These are phyloP conservation scores for Paguma larvata DNA, from an alignment of 2,797 vertebrate species.

Conservation along the genomic window DNA sequence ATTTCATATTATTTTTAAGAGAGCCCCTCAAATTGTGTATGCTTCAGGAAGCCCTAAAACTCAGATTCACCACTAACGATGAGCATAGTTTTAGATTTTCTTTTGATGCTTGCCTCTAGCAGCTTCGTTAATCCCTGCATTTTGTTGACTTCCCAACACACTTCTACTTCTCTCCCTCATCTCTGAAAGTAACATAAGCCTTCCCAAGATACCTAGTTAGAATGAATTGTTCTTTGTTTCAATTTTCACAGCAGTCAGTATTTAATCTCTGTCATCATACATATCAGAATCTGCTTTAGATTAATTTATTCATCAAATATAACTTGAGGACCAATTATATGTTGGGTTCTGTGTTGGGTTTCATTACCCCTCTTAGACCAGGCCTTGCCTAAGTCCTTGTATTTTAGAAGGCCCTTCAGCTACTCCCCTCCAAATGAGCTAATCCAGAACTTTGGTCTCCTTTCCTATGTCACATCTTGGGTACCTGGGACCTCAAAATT, in stretches of 20 bases:
- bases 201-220: background rate
- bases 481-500: background rate
- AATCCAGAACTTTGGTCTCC: background rate
- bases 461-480: background rate
- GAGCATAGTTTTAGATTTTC: background rate
- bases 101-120: background rate
- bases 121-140: background rate
- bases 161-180: background rate
- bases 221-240: background rate
- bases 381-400: background rate
- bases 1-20: background rate
- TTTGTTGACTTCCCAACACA: background rate
- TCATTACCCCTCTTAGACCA: background rate
- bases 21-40: background rate
- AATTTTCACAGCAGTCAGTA: background rate
- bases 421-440: background rate
- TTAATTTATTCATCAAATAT: background rate
- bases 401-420: background rate
- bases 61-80: background rate
- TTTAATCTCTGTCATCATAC: background rate
- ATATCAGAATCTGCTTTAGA: background rate
- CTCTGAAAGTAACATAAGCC: background rate
- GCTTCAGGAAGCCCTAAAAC: background rate
- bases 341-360: background rate
- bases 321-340: background rate